Evolutionary conservation across 1,140 invertebrate genomes (phyloP).

Genomic region (Spodoptera litura): DNA sequence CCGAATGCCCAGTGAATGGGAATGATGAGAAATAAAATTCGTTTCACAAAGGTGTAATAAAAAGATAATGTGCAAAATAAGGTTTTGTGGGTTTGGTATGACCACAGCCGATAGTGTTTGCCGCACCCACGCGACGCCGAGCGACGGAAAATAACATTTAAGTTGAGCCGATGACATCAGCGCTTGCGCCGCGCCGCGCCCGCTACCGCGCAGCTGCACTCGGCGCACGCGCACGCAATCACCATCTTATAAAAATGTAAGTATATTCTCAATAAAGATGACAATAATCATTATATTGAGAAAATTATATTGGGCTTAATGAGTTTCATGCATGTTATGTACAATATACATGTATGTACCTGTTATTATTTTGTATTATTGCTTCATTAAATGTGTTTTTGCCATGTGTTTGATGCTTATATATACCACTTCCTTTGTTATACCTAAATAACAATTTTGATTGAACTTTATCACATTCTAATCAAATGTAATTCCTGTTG

Average conservation of each 20-base stretch:
- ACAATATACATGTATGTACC: background rate
- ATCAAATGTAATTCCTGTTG: conserved; percentile 16
- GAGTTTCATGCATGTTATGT: conserved; percentile 1
- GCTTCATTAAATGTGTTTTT: background rate
- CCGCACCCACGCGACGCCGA: conserved; percentile 75
- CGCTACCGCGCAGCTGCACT: conserved; percentile 69
- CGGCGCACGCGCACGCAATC: conserved; percentile 59
- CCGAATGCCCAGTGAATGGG: conserved; percentile 19
- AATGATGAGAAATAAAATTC: conserved; percentile 34
- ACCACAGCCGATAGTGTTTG: conserved; percentile 62
- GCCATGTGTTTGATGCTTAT: too few species aligned
- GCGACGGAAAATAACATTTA: conserved; percentile 83
- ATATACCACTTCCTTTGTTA: too few species aligned
- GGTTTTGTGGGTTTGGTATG: conserved; percentile 61
- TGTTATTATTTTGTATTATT: background rate
- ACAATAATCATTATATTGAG: conserved; percentile 19
- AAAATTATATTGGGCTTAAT: conserved; percentile 14
- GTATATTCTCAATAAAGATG: conserved; percentile 19
- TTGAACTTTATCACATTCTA: too few species aligned
- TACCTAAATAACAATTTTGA: too few species aligned
- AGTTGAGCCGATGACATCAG: conserved; percentile 83
- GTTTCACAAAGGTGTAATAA: conserved; percentile 26
- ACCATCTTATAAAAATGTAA: conserved; percentile 54
- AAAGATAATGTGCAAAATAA: conserved; percentile 35
- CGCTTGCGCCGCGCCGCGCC: conserved; percentile 69